A percentile compares a stretch with the other conserved stretches of the same genome.
phyloP scores from a whole-genome alignment of 2,888 invertebrate genomes.

The Orchestes rusci region DNA sequence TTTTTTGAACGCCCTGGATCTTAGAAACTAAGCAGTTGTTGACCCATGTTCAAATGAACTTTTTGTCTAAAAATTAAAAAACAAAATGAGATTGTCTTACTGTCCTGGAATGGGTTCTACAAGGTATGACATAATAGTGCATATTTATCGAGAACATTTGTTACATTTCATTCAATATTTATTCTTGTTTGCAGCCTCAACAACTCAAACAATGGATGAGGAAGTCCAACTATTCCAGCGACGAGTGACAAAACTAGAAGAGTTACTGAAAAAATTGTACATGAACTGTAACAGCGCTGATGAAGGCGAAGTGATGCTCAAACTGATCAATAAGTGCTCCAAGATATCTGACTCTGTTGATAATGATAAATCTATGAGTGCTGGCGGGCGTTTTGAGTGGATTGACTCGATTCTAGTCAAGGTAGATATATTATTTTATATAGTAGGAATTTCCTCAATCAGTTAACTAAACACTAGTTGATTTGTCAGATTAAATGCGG shows the following conservation, averaged over 20 bases:
- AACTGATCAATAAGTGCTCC: conserved; percentile 15
- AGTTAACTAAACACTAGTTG: no score
- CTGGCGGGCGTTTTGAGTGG: conserved; percentile 91
- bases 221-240: conserved; percentile 44
- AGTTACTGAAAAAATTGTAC: conserved; percentile 20
- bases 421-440: no score
- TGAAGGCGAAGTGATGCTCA: conserved; percentile 11
- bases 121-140: no score
- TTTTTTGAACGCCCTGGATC: no score
- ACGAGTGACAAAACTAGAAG: conserved; percentile 40
- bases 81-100: no score
- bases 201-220: conserved; percentile 40
- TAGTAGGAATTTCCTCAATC: no score
- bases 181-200: conserved; percentile 23
- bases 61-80: no score
- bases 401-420: conserved; percentile 82
- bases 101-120: no score
- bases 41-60: no score
- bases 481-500: no score
- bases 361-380: conserved; percentile 57
- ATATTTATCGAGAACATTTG: no score
- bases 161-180: conserved; percentile 1
- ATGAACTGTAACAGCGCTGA: conserved; percentile 15
- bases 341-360: conserved; percentile 14
- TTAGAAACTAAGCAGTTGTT: no score